Percentiles rank a stretch among this genome's conserved stretches.
These are phyloP conservation scores for Istiophorus platypterus DNA, from an alignment of 2,113 vertebrate genomes.

Conservation along the genomic window DNA sequence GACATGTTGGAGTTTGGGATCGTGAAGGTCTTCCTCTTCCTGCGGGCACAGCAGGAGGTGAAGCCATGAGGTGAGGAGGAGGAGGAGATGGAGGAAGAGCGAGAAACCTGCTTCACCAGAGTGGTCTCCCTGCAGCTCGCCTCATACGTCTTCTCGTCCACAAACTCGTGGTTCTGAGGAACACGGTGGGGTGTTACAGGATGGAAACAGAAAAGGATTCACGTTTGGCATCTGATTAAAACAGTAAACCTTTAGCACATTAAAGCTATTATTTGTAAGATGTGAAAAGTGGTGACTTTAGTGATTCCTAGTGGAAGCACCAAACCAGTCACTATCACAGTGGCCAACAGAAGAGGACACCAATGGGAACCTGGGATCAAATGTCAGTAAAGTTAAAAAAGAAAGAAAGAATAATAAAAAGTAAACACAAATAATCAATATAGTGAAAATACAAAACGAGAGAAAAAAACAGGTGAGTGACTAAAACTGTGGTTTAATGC, in stretches of 20 bases:
- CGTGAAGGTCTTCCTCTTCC: slow-evolving; percentile 92
- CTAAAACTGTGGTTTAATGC: too few species aligned
- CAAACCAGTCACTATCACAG: too few species aligned
- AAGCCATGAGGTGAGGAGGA: slow-evolving; percentile 85
- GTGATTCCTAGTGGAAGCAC: too few species aligned
- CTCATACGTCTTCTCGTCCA: slow-evolving; percentile 93
- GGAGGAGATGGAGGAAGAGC: slow-evolving; percentile 89
- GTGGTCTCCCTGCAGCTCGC: slow-evolving; percentile 90
- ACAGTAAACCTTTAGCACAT: not conserved
- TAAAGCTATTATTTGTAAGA: not conserved
- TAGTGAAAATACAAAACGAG: too few species aligned
- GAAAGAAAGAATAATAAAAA: too few species aligned
- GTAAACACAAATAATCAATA: too few species aligned
- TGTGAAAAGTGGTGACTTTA: too few species aligned
- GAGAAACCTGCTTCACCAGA: slow-evolving; percentile 87
- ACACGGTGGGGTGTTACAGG: not conserved
- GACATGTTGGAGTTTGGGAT: slow-evolving; percentile 87
- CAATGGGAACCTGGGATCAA: too few species aligned
- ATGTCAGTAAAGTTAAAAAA: too few species aligned
- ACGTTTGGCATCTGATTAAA: not conserved
- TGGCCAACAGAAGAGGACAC: too few species aligned
- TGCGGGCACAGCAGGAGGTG: slow-evolving; percentile 90
- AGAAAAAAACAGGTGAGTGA: too few species aligned
- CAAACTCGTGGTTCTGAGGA: slow-evolving; percentile 92
- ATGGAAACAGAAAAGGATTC: not conserved